Conservation (phyloP, 2,113 vertebrate species). For the Hystrix brachyura region DNA sequence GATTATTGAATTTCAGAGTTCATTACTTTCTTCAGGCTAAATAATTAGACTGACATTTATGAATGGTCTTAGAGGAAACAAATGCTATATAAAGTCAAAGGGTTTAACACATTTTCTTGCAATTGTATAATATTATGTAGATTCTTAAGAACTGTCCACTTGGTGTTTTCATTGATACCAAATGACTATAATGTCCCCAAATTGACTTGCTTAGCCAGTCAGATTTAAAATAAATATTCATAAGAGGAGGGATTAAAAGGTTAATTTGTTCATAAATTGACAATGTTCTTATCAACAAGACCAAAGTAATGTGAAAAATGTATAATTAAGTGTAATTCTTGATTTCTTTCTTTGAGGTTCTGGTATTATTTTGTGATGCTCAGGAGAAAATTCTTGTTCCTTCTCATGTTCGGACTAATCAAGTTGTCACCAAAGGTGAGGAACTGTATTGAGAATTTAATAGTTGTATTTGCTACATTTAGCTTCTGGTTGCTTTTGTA, state of each 20-base stretch:
- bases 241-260: neutral
- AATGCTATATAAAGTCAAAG: neutral
- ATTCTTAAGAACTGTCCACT: neutral
- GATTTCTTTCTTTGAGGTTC: conserved; percentile 84
- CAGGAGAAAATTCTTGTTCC: conserved; percentile 88
- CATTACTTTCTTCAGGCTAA: neutral
- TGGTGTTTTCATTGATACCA: neutral
- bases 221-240: conserved; percentile 44
- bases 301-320: neutral
- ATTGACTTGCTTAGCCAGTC: neutral
- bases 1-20: neutral
- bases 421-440: conserved; percentile 89
- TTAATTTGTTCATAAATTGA: conserved; percentile 27
- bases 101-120: neutral
- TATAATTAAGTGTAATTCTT: conserved; percentile 51
- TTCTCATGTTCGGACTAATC: conserved; percentile 84
- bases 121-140: neutral
- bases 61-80: neutral
- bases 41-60: neutral
- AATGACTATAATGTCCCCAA: neutral
- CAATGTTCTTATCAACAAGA: conserved; percentile 47
- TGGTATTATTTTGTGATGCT: conserved; percentile 87
- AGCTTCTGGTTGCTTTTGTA: neutral
- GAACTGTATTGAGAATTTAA: conserved; percentile 51
- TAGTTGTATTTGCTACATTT: conserved; percentile 1